Evolutionary conservation across 2,888 invertebrate genomes (phyloP).

Genomic region (Noctua pronuba): DNA sequence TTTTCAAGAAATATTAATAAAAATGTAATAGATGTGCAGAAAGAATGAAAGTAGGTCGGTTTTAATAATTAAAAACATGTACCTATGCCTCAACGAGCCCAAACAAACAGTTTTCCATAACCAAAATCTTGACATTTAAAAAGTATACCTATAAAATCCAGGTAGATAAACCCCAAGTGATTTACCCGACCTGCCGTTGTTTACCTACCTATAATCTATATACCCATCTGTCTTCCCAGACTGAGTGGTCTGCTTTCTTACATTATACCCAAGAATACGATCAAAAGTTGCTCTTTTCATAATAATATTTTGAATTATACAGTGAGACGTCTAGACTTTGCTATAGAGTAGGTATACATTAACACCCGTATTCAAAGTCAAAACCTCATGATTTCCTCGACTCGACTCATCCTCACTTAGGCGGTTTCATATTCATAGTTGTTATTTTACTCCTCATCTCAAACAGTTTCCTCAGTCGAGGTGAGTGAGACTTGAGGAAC

Average conservation of each 20-base stretch:
- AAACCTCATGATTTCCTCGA: no score
- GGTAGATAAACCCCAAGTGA: slow-evolving; percentile 22
- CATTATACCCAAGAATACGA: slow-evolving; percentile 17
- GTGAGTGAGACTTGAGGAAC: no score
- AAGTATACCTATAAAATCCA: neutral
- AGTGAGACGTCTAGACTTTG: slow-evolving; percentile 43
- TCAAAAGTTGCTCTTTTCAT: slow-evolving; percentile 16
- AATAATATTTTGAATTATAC: slow-evolving; percentile 37
- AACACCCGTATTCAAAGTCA: no score
- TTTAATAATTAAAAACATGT: neutral
- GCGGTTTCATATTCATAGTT: no score
- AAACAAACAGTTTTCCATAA: neutral
- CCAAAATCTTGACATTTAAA: neutral
- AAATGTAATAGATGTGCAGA: no score
- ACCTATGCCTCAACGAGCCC: neutral
- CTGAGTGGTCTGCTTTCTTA: slow-evolving; percentile 21
- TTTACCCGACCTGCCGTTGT: neutral
- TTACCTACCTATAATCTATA: neutral
- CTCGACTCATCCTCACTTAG: no score
- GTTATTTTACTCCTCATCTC: no score
- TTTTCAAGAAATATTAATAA: neutral
- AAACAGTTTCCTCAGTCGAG: no score
- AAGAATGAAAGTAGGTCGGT: neutral
- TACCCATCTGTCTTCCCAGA: slow-evolving; percentile 13
- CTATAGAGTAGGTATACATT: neutral